Conservation (phyloP, 53 echinoderm and acorn worm genomes). For the Paracentrotus lividus region DNA sequence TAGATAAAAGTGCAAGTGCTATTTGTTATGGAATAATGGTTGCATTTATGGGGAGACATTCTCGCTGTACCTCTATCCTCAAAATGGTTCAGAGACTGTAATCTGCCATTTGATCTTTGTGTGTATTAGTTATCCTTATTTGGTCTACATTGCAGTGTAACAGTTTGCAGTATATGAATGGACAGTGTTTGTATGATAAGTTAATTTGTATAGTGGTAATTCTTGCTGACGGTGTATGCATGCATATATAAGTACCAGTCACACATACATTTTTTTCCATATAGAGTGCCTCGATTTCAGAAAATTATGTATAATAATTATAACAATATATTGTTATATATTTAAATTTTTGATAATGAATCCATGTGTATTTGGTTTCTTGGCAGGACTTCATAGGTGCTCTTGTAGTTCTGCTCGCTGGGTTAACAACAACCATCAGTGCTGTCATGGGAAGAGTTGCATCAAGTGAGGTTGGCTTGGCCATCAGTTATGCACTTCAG, state of each 20-base stretch:
- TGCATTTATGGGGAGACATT: no score
- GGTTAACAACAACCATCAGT: conserved; percentile 67
- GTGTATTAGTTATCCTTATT: not conserved
- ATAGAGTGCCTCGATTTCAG: no score
- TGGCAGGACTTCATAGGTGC: conserved; percentile 92
- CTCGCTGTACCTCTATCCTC: no score
- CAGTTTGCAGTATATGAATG: not conserved
- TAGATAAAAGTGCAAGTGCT: no score
- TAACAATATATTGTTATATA: not conserved
- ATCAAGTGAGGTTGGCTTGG: conserved; percentile 90
- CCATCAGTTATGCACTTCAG: conserved; percentile 91
- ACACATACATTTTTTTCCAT: no score
- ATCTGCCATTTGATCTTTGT: not conserved
- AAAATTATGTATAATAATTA: no score
- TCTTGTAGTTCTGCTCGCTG: conserved; percentile 82
- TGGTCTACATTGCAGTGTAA: not conserved
- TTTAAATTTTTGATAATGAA: not conserved
- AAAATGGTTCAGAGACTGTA: not conserved
- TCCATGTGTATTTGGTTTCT: not conserved
- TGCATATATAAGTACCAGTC: not conserved
- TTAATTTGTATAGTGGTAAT: no score
- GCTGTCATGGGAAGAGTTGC: conserved; percentile 65
- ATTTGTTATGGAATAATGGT: no score
- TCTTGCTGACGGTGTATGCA: no score
- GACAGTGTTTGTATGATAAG: no score